phyloP scores from a whole-genome alignment of 2,797 vertebrate genomes.

The Schizopygopsis pylzovi region DNA sequence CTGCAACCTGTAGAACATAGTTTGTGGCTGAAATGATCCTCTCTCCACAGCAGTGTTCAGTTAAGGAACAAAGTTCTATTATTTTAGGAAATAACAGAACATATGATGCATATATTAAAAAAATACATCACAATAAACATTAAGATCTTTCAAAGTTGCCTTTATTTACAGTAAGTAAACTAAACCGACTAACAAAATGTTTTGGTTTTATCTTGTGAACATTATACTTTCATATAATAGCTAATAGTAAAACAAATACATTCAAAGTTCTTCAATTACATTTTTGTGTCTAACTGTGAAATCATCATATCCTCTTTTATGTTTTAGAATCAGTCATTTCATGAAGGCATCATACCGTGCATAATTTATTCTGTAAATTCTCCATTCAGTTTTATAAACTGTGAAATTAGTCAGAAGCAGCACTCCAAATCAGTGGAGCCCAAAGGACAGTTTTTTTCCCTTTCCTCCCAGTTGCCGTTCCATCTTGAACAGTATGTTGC shows the following conservation, averaged over 20 bases:
- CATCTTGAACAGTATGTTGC: not conserved
- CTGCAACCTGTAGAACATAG: not conserved
- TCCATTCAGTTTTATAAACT: slow-evolving; percentile 1
- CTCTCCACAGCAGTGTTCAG: not conserved
- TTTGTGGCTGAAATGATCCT: not conserved
- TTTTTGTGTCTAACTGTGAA: not conserved
- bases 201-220: too few species aligned
- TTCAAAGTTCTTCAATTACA: too few species aligned
- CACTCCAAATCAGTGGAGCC: not conserved
- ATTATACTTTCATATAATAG: too few species aligned
- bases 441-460: not conserved
- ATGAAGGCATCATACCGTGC: not conserved
- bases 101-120: too few species aligned
- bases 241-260: too few species aligned
- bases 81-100: too few species aligned
- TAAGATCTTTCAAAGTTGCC: too few species aligned
- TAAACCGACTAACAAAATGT: too few species aligned
- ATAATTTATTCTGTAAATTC: not conserved
- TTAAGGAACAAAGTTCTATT: not conserved
- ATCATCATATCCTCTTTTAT: not conserved
- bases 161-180: too few species aligned
- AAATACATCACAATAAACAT: too few species aligned
- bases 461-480: not conserved
- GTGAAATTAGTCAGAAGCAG: not conserved
- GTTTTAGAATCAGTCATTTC: not conserved